Evolutionary conservation across 2,888 invertebrate species (phyloP), one percentile per base, ranked within the genome.

Genomic region (Caradrina kadenii): DNA sequence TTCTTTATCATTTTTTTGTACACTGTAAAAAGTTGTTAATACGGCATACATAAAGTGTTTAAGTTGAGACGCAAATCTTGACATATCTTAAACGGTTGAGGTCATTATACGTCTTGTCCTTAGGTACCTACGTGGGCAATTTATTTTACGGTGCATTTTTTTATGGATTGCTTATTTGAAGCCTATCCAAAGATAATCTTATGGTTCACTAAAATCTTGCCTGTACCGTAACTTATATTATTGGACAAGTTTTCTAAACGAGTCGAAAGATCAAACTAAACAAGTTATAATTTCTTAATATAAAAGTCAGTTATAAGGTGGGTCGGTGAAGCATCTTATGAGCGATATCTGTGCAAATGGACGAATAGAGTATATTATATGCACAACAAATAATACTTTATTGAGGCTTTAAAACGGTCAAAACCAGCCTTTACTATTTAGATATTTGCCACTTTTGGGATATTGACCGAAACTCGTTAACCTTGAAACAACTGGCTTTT

Each of bases 401-500:
- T 19, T 22, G 35, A 31, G 15, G 31, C 45, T 68, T 50, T 60
- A 45, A 45, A 3, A 35, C 48, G 39, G 17, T 45, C 45, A 17
- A 5, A 15, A 49, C 21, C 21, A 7, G 53, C 60, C 11, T 22
- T 53, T 7, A 52, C 4, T 26, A 55, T 50, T 55, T 49, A 11
- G 22, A 53, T 45, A 39, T 61, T 72, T 50, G 21, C 31, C 39
- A 21, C n/a, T 49, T 67, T 59, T 54, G 11, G 45, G 11, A 55
- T 48, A 67, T 54, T 66, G 53, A 22, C 62, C 21, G n/a, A 63
- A 52, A 26, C 56, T 53, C 22, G 79, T 55, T 79, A 58, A 59
- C 67, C 79, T 79, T 59, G 66, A 72, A 61, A 54, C 19, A 54
- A 73, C 62, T 55, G 50, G 42, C 21, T 67, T 59, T 54, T 49